Evolutionary conservation across 2,113 vertebrate genomes (phyloP), one percentile per base, ranked within the genome.

Genomic region (Todiramphus saurophagus): DNA sequence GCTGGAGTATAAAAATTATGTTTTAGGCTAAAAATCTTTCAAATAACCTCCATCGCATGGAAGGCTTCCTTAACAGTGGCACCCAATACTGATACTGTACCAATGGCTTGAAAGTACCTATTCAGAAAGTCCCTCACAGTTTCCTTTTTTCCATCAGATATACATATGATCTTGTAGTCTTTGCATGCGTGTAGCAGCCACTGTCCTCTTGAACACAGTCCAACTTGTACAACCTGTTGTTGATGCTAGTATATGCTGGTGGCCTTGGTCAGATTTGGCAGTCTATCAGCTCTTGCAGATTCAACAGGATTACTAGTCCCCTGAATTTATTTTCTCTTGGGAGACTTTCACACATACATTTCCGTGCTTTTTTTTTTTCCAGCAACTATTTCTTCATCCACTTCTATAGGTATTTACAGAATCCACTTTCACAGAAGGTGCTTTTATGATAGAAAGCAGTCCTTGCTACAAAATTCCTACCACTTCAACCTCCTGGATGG

Each of bases 161-260:
- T 48, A 18, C 7, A 11, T 31, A 8, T 8, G 23, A 35, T 33
- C 58, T 14, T 28, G 55, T 24, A 48, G 35, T 28, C 9, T 55
- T 3, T 66, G 55, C 1, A 4, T 21, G 35, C 13, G 8, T 46
- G 18, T 44, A 43, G 63, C 48, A 67, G 39, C 53, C 4, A 6
- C 16, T 35, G 16, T 20, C 10, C n/a, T 43, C 1, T 5, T 35
- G 64, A 25, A 16, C 28, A 1, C 1, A 5, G 20, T 33, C 31
- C 50, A 33, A 16, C 31, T 24, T 44, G 60, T 62, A 25, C 25
- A 20, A 67, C 10, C 27, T 55, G 13, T n/a, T 50, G 53, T 41
- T 41, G 51, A 8, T 53, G 41, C 50, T 53, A 11, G 5, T 7
- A 24, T 25, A 5, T 28, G 21, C 35, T 79, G 74, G 21, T 64